Base-by-base conservation (phyloP, 1,140 invertebrate genomes). In the Cylas formicarius region DNA sequence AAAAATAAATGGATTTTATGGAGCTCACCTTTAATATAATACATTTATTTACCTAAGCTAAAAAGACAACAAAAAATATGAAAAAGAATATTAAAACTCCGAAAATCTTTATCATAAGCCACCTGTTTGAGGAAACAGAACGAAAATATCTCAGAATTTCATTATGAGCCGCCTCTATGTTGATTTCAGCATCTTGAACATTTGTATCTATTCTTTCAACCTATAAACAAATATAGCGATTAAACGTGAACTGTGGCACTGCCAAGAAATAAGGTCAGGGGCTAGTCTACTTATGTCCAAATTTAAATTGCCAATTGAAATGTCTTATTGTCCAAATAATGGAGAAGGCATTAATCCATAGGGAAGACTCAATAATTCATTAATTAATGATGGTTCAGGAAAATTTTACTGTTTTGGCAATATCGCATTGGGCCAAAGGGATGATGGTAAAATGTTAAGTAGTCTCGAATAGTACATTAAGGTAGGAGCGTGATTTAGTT, bases 21-120 rank as follows among this genome's bases (percentile, higher is more conserved):
- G 16, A 28, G 11, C 3, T 28, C 11, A n/a, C 4, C 16, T 11
- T 28, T 5, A 28, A 2, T 5, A 11, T 28, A 11, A 37, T 37
- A 21, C 34, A 26, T 8, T 26, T 33, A 33, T 2, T 16, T 28
- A 10, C 32, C 24, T 80, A 91, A 58, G 86, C 82, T 70, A 91
- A 70, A 71, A 99, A 97, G 56, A 99, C 81, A 65, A 98, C 84
- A 76, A 99, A 99, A 65, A 99, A 91, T 65, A 99, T 85, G 67
- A 99, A 98, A 75, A 99, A 99, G 63, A 98, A 86, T 74, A 99
- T 95, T 18, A 99, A 73, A 36, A 99, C 89, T 39, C 82, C 95
- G 73, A 99, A 99, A 47, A 99, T 86, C 78, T 99, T 99, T 56
- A 99, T 89, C 92, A 99, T 99, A 8, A 99, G 74, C 89, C 94